These are phyloP conservation scores for Phortica okadai DNA, from an alignment of 2,888 invertebrate species.

Conservation along the genomic window DNA sequence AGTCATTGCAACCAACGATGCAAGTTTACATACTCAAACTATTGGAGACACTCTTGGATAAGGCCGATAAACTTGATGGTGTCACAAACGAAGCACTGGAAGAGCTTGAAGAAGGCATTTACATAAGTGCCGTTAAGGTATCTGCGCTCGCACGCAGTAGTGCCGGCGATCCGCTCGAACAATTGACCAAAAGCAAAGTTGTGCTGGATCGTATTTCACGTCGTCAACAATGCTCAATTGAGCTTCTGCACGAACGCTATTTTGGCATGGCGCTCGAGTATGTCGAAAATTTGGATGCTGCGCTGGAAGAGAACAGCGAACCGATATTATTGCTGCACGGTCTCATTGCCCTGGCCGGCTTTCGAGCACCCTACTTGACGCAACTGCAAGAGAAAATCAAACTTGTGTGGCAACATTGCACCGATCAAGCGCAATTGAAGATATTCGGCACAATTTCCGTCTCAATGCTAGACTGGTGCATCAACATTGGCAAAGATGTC, in stretches of 20 bases:
- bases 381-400: conserved; percentile 66
- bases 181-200: conserved; percentile 45
- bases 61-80: conserved; percentile 44
- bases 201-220: conserved; percentile 59
- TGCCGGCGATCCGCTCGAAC: conserved; percentile 38
- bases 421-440: conserved; percentile 72
- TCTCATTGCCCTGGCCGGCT: conserved; percentile 64
- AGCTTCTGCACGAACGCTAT: conserved; percentile 64
- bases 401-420: conserved; percentile 65
- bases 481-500: conserved; percentile 54
- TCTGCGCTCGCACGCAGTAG: conserved; percentile 66
- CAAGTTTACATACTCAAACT: conserved; percentile 69
- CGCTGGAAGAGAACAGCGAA: conserved; percentile 69
- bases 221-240: conserved; percentile 47
- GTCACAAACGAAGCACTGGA: conserved; percentile 40
- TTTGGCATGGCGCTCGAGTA: conserved; percentile 62
- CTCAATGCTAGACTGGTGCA: conserved; percentile 68
- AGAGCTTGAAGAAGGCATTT: conserved; percentile 55
- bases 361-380: conserved; percentile 63
- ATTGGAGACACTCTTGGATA: conserved; percentile 57
- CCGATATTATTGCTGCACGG: conserved; percentile 73
- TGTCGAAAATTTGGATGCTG: conserved; percentile 70
- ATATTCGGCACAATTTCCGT: conserved; percentile 73
- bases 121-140: conserved; percentile 70
- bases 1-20: conserved; percentile 65